Base-by-base conservation (phyloP, 64 coral and sea anemone species). In the Platygyra sinensis region DNA sequence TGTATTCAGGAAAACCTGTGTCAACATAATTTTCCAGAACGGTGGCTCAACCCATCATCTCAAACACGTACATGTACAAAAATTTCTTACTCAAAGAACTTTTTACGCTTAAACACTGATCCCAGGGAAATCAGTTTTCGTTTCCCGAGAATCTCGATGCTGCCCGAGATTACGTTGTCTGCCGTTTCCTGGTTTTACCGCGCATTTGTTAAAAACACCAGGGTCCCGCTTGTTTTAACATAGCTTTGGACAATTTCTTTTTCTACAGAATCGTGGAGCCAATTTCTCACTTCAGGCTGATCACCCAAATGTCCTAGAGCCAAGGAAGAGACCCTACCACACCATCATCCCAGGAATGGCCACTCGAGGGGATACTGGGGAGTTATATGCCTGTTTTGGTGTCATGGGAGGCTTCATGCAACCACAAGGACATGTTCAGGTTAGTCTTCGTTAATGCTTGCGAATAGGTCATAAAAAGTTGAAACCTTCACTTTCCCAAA, bases 351-450 rank as follows among this genome's bases (percentile, higher is more conserved):
- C 97, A n/a, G 94, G 91, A 50, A 95, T 99, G 97, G 94, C 94
- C 51, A 99, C 97, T 30, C 76, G 54, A 60, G 91, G 67, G 8
- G 83, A 95, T 55, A 93, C 76, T 55, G 91, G 91, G 18, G 94
- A 95, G 33, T 67, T 99, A 32, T 99, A 88, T 79, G 94, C 97
- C 6, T 93, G 97, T 75, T 99, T 99, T 93, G 97, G 97, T 52
- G 97, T 99, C 42, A 99, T 99, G 97, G 97, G 97, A 20, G 94
- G 94, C 14, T 99, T 99, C 57, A 99, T 99, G 97, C 97, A 99
- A 36, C 97, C 97, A 2, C 97, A 99, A 67, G 97, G 97, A 20
- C 97, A 99, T 86, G 94, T 99, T 8, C 97, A 99, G 94, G 97
- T 99, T 59, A 52, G 28, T 13, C 54, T 57, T 14, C 54, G 11